A percentile compares a stretch with the other conserved stretches of the same genome.
phyloP scores from a whole-genome alignment of 1,140 invertebrate species.

The Hestina assimilis region DNA sequence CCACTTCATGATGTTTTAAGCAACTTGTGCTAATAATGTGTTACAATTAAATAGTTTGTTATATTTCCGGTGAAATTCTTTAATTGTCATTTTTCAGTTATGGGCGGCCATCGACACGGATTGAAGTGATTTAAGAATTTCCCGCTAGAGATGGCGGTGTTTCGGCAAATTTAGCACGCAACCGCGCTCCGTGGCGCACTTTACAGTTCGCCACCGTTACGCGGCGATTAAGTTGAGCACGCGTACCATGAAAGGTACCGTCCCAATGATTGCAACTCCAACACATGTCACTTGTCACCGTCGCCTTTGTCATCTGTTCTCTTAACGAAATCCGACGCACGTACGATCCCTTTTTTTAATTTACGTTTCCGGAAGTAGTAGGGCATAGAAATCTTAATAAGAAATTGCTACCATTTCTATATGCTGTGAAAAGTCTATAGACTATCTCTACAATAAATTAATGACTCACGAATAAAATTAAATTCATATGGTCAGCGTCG shows the following conservation, averaged over 20 bases:
- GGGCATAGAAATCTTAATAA: too few species aligned
- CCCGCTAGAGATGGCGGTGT: constrained; percentile 68
- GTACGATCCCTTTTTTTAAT: too few species aligned
- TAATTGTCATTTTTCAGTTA: constrained; percentile 41
- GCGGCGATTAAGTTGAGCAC: constrained; percentile 66
- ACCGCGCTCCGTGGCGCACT: constrained; percentile 64
- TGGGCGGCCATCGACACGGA: constrained; percentile 44
- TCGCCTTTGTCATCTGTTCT: background rate
- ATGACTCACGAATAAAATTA: too few species aligned
- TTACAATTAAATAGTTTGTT: background rate
- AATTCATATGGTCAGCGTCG: too few species aligned
- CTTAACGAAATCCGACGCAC: background rate
- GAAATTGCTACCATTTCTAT: too few species aligned
- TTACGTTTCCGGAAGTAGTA: too few species aligned
- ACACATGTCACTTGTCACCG: constrained; percentile 41
- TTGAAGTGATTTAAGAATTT: constrained; percentile 66
- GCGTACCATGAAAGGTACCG: constrained; percentile 44
- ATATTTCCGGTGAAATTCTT: background rate
- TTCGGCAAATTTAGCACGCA: constrained; percentile 76
- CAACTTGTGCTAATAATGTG: too few species aligned
- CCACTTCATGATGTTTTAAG: too few species aligned
- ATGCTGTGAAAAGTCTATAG: too few species aligned
- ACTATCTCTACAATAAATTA: too few species aligned
- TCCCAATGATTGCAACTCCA: constrained; percentile 33
- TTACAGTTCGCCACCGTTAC: constrained; percentile 76